A percentile compares a stretch with the other conserved stretches of the same genome.
Conservation (phyloP, 2,888 invertebrate genomes). For the Schrankia costaestrigalis region DNA sequence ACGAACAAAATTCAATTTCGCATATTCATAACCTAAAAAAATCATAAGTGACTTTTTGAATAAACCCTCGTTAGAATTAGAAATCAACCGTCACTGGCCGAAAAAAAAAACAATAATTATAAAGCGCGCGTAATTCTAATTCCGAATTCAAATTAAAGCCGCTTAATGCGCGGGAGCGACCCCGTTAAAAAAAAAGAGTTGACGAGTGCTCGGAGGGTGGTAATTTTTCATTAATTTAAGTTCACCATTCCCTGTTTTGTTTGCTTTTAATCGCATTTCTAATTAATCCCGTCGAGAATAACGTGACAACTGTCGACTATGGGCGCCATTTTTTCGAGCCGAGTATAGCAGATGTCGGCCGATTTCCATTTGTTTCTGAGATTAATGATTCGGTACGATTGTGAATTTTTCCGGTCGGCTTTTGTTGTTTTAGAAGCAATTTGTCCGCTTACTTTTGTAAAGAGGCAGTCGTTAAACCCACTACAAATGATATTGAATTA, state of each 20-base stretch:
- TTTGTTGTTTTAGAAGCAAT: slow-evolving; percentile 82
- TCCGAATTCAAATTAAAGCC: slow-evolving; percentile 81
- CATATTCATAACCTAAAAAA: slow-evolving; percentile 35
- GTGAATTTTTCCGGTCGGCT: slow-evolving; percentile 81
- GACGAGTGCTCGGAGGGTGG: slow-evolving; percentile 80
- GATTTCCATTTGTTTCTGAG: slow-evolving; percentile 81
- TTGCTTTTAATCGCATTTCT: slow-evolving; percentile 82
- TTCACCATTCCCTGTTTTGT: slow-evolving; percentile 81
- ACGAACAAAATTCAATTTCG: slow-evolving; percentile 24
- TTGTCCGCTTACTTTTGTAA: slow-evolving; percentile 79
- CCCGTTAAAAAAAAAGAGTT: slow-evolving; percentile 79
- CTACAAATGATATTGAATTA: slow-evolving; percentile 70
- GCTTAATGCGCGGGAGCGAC: slow-evolving; percentile 81
- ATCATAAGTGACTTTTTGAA: slow-evolving; percentile 44
- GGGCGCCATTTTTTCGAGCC: slow-evolving; percentile 74
- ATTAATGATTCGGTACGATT: slow-evolving; percentile 81
- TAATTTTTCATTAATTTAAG: slow-evolving; percentile 82
- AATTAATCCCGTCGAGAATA: slow-evolving; percentile 81
- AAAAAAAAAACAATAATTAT: slow-evolving; percentile 78
- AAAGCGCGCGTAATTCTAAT: slow-evolving; percentile 81
- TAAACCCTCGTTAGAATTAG: slow-evolving; percentile 68
- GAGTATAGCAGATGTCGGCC: slow-evolving; percentile 79
- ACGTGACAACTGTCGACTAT: slow-evolving; percentile 81
- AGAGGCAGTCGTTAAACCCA: slow-evolving; percentile 74
- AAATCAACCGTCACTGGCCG: slow-evolving; percentile 70